Evolutionary conservation across 2,113 vertebrate genomes (phyloP), one percentile per base, ranked within the genome.

Genomic region (Labeo rohita): DNA sequence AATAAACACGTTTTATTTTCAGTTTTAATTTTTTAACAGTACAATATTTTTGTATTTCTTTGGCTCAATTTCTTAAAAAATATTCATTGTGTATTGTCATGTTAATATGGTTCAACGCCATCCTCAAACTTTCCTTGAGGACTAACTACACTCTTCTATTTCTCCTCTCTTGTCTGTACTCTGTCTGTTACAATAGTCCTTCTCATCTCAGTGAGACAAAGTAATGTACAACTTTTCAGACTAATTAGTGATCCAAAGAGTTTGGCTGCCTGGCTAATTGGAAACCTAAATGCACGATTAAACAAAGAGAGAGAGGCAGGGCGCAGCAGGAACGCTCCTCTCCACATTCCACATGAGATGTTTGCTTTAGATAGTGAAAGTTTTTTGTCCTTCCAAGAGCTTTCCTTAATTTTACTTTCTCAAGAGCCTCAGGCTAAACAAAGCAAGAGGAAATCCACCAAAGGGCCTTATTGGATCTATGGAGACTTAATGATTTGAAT

Each of bases 211-310:
- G 16, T 78, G 6, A 72, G 73, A 83, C 70, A 93, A 61, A 87
- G 90, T 91, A 90, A 91, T 93, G 91, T 93, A 90, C 90, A 85
- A 88, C 91, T 90, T 91, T 94, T 90, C 92, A 87, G 63, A 87
- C 93, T 94, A 93, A 95, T 95, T 95, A 94, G 90, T 72, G 47
- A 89, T 90, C 91, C 90, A 90, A 88, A 86, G 90, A 93, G 94
- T 94, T 95, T 94, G 93, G 91, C 91, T 91, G 88, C 85, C 91
- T 90, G 86, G 88, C 93, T 95, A 95, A 95, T 94, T 95, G 93
- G 93, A 90, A 91, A 83, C 86, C 92, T 88, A 90, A 92, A 92
- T 92, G 91, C 92, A 90, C 90, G 91, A 88, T 87, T 90, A 89
- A 92, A 94, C 92, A 94, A 93, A 92, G 85, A 68, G 84, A 85